phyloP scores from a whole-genome alignment of 2,113 vertebrate genomes.

The Euleptes europaea region DNA sequence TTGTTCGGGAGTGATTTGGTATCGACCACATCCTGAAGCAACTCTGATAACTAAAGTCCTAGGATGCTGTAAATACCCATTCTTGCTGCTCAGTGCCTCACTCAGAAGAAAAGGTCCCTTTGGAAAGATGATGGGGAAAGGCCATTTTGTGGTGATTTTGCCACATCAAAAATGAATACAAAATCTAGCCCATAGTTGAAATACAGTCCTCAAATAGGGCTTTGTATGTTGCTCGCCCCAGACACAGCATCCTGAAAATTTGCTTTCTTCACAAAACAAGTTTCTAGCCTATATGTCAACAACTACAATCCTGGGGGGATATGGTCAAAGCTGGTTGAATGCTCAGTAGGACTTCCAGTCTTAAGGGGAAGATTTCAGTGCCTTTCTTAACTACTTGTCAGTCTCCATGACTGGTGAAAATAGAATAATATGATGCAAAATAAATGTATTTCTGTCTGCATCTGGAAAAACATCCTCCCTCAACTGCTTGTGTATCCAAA shows the following conservation, averaged over 20 bases:
- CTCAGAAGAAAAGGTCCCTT: not conserved
- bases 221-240: not conserved
- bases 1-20: not conserved
- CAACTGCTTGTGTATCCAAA: not conserved
- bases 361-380: not conserved
- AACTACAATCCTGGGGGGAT: not conserved
- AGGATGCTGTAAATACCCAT: not conserved
- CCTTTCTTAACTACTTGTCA: not conserved
- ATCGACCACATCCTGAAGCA: constrained; percentile 9
- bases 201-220: not conserved
- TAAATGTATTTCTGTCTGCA: not conserved
- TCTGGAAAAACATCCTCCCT: no score
- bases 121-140: not conserved
- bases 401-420: not conserved
- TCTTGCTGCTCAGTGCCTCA: not conserved
- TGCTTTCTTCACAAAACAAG: not conserved
- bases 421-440: not conserved
- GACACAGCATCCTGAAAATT: not conserved
- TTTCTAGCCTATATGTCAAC: not conserved
- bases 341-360: not conserved
- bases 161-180: not conserved
- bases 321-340: not conserved
- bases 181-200: not conserved
- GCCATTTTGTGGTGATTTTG: not conserved
- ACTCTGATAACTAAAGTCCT: not conserved